Percentiles rank a stretch among this genome's conserved stretches.
Conservation (phyloP, 23 tunicate genomes). For the Trididemnum miniatum region DNA sequence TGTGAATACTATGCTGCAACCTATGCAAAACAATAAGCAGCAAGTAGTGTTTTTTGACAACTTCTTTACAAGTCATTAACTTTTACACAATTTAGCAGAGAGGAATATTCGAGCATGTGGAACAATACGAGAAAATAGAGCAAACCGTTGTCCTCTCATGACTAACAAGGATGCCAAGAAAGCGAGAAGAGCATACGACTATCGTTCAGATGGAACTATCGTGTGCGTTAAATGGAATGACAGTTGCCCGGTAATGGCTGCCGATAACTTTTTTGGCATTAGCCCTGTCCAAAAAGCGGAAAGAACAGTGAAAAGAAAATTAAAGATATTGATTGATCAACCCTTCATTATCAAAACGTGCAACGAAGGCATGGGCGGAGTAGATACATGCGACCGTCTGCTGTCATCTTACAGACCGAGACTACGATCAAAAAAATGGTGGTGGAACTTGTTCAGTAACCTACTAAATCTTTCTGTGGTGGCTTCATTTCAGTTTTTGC, state of each 20-base stretch:
- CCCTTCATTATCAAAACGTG: neutral
- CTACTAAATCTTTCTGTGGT: neutral
- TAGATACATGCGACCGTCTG: neutral
- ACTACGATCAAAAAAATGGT: no score
- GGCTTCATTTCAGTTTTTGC: neutral
- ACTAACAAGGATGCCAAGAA: neutral
- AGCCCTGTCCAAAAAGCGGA: neutral
- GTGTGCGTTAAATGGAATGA: neutral
- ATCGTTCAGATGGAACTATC: no score
- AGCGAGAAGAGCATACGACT: no score
- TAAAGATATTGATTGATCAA: neutral
- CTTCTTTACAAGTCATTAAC: no score
- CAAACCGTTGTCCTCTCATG: neutral
- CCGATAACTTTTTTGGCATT: neutral
- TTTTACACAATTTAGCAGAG: neutral
- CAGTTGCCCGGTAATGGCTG: neutral
- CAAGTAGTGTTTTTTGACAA: neutral
- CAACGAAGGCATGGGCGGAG: conserved; percentile 4
- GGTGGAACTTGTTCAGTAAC: conserved; percentile 6
- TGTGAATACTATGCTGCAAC: neutral
- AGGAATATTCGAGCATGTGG: neutral
- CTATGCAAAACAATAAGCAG: neutral
- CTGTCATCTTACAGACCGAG: conserved; percentile 8
- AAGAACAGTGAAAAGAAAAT: neutral
- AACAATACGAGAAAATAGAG: neutral